Evolutionary conservation across 2,113 vertebrate genomes (phyloP), one percentile per base, ranked within the genome.

Genomic region (Nothocercus julius): DNA sequence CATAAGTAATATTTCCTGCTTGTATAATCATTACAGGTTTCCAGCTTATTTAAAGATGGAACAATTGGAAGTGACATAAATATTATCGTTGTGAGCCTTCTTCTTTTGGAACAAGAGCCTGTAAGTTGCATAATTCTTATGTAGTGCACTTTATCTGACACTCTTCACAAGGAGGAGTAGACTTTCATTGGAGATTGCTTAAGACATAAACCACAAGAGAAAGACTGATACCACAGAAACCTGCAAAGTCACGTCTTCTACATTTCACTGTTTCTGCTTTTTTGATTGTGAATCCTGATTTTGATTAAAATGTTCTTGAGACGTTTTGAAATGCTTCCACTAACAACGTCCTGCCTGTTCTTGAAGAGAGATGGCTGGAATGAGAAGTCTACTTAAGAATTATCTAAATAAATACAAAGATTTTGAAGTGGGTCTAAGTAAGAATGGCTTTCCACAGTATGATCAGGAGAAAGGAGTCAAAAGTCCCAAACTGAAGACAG

Each of bases 51-150:
- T 96, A 99, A 99, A 97, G 99, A 99, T 89, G 99, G 99, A 85
- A 99, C 99, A 62, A 99, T 99, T 90, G 99, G 99, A 94, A 98
- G 98, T 9, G 99, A 99, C 85, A 99, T 99, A 93, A 99, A 99
- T 94, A 99, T 99, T 36, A 98, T 99, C 7, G 98, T 99, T 90
- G 99, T 99, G 70, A 99, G 99, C 95, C 98, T 99, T 76, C 98
- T 99, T 85, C 98, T 99, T 36, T 97, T 99, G 95, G 99, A 99
- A 77, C 98, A 99, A 70, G 99, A 99, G 62, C 99, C 99, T n/a
- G 99, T 99, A 98, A 99, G 99, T 97, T 85, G 54, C 30, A 20
- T 47, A 53, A 18, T 66, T 63, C 38, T 61, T 67, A 27, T 88
- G 42, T 70, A 42, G 18, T 44, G 24, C 80, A 4, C 32, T 74